Base-by-base conservation (phyloP, 2,113 vertebrate genomes). In the Stomatorhinus ivindoensis region DNA sequence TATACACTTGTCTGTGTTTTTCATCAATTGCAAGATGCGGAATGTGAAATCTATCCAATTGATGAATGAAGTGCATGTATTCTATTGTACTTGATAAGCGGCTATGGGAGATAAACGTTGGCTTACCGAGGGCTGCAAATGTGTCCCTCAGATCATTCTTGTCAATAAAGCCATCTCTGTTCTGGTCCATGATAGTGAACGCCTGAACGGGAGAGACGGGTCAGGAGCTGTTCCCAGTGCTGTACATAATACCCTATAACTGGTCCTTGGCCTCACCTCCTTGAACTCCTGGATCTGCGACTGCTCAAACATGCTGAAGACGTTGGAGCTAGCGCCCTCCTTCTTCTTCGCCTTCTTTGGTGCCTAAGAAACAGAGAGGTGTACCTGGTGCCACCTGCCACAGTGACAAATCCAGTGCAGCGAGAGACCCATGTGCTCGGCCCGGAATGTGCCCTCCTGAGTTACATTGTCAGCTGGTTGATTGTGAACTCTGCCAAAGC, bases 131-230 rank as follows among this genome's bases (percentile, higher is more conserved):
- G 5, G 96, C 97, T 87, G 96, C 96, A 87, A 95, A 97, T 0
- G 93, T 93, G 95, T 97, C 97, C 92, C 97, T 96, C 94, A 98
- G 92, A 93, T 97, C 97, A 19, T 96, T 95, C 91, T 97, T 98
- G 95, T 97, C 97, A 53, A 98, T 97, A 92, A 98, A 97, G 91
- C 97, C 97, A 0, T 98, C 97, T 91, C 97, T 95, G 94, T 97
- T 98, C 96, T 98, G 97, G 93, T 98, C 97, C 97, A 97, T 98
- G 93, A 98, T 97, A 92, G 97, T 98, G 89, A 98, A 98, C 89
- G 97, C 97, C 97, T 98, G 89, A 19, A 84, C 86, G 87, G 91
- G 91, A 50, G 15, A 48, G 82, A 87, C 4, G 39, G 47, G 3
- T 27, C 51, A 44, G 21, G 21, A 35, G 1, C n/a, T 83, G 2